phyloP scores from a whole-genome alignment of 2,888 invertebrate genomes.

The Pyrochroa serraticornis region DNA sequence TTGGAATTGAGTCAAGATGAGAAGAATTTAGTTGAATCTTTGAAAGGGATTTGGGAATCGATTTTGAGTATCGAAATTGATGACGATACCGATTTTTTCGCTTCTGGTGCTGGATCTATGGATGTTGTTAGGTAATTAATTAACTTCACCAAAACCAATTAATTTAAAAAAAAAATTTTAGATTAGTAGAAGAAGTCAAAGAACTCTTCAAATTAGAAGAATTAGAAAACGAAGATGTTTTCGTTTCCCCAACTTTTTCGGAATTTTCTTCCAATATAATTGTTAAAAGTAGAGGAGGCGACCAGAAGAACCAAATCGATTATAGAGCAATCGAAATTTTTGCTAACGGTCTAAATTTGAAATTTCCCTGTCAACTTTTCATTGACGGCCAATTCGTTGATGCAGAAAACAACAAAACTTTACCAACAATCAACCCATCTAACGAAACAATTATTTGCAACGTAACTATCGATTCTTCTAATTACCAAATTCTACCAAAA shows the following conservation, averaged over 20 bases:
- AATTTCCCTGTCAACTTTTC: constrained; percentile 89
- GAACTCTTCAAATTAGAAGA: constrained; percentile 76
- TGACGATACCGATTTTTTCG: constrained; percentile 89
- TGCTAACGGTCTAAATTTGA: constrained; percentile 83
- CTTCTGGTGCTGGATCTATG: constrained; percentile 96
- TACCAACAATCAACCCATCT: constrained; percentile 80
- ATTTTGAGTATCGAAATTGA: constrained; percentile 80
- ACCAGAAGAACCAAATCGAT: constrained; percentile 62
- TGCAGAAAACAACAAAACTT: constrained; percentile 68
- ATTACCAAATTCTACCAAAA: constrained; percentile 2
- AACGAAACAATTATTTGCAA: constrained; percentile 81
- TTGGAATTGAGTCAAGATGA: constrained; percentile 79
- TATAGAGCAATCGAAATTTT: constrained; percentile 79
- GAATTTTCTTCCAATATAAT: constrained; percentile 79
- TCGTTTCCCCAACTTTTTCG: constrained; percentile 87
- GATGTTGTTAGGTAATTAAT: constrained; percentile 76
- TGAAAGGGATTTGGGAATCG: constrained; percentile 79
- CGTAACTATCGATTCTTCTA: constrained; percentile 55
- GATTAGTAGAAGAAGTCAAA: constrained; percentile 90
- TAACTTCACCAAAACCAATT: background rate
- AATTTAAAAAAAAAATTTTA: background rate
- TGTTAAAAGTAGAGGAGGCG: constrained; percentile 66
- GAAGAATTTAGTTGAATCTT: constrained; percentile 66
- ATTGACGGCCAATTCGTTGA: constrained; percentile 90
- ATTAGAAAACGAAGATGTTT: constrained; percentile 88